Percentiles rank a stretch among this genome's conserved stretches.
Conservation (phyloP, 2,113 vertebrate genomes). For the Trematocara zebra region DNA sequence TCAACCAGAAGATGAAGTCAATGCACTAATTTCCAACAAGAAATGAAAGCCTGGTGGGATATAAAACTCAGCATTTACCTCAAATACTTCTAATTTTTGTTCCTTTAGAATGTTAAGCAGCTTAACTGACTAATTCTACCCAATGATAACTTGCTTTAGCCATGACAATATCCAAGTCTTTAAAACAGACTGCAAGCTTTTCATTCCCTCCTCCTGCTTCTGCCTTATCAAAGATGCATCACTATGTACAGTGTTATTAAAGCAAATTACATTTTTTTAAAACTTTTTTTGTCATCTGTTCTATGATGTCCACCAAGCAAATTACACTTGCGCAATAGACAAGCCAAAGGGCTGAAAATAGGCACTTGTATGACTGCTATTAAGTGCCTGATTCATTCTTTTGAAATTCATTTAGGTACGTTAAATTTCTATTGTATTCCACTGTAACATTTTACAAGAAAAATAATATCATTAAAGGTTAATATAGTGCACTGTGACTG, state of each 20-base stretch:
- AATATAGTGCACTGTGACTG: neutral
- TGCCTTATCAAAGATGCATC: neutral
- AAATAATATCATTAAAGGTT: neutral
- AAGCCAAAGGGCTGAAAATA: neutral
- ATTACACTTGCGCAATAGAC: neutral
- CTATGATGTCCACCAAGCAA: neutral
- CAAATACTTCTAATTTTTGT: neutral
- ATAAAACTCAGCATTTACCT: slow-evolving; percentile 3
- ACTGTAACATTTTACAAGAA: neutral
- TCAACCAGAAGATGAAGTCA: slow-evolving; percentile 74
- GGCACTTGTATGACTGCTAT: neutral
- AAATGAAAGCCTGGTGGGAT: slow-evolving; percentile 72
- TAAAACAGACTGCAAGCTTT: neutral
- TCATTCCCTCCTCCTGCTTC: neutral
- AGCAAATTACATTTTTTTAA: neutral
- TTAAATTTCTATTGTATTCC: neutral
- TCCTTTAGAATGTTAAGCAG: neutral
- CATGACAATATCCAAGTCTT: neutral
- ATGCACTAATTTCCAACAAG: slow-evolving; percentile 83
- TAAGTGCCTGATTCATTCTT: neutral
- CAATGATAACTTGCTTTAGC: neutral
- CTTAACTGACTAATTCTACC: neutral
- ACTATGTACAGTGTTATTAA: slow-evolving; percentile 35
- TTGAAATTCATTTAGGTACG: rapidly evolving
- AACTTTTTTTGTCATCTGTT: neutral